Evolutionary conservation across 2,797 vertebrate genomes (phyloP).

Genomic region (Sebastes diploproa): DNA sequence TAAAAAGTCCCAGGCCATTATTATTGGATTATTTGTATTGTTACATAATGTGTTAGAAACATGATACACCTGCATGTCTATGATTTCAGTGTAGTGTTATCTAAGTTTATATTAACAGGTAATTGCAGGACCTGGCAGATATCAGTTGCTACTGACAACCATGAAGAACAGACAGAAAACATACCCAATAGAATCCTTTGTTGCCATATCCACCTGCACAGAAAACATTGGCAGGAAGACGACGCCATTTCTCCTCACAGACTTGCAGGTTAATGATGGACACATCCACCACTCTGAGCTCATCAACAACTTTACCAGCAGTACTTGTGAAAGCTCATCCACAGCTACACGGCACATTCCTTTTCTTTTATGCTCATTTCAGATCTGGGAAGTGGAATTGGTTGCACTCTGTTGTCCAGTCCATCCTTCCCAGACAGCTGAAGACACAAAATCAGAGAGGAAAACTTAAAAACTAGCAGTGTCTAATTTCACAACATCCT

Average conservation of each 20-base stretch:
- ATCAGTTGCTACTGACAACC: background rate
- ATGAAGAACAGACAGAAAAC: background rate
- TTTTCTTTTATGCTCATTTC: background rate
- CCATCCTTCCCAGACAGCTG: conserved; percentile 25
- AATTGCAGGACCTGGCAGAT: background rate
- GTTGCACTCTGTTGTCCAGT: background rate
- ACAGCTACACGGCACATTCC: too few relatives aligned
- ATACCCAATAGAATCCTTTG: too few relatives aligned
- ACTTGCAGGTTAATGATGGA: background rate
- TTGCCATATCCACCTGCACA: too few relatives aligned
- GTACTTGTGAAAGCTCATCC: too few relatives aligned
- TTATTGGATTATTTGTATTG: background rate
- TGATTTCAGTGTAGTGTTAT: background rate
- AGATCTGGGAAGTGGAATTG: background rate
- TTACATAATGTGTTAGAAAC: background rate
- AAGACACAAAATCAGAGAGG: background rate
- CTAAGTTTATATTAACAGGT: background rate
- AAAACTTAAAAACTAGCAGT: background rate
- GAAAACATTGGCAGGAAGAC: background rate
- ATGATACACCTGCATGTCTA: background rate
- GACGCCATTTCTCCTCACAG: background rate
- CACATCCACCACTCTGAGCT: conserved; percentile 26
- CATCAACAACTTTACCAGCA: fast-evolving
- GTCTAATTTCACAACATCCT: background rate
- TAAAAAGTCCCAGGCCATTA: background rate